phyloP scores from a whole-genome alignment of 2,113 vertebrate species.

The Collichthys lucidus region DNA sequence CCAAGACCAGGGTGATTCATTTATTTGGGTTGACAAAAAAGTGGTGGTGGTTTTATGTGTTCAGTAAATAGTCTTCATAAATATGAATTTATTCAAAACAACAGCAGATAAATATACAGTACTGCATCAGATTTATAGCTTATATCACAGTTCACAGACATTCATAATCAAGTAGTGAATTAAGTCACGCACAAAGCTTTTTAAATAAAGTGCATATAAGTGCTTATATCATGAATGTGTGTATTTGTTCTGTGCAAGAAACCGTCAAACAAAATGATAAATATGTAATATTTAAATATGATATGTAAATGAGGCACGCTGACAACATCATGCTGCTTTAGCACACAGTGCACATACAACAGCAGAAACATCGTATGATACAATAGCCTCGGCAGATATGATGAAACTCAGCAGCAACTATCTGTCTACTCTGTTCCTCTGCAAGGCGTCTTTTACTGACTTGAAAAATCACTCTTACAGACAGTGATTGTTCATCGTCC shows the following conservation, averaged over 20 bases:
- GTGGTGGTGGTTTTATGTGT: rapidly evolving
- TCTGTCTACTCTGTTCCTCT: background rate
- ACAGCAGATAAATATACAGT: background rate
- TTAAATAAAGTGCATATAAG: constrained; percentile 38
- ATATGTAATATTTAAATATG: no score
- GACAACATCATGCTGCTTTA: constrained; percentile 2
- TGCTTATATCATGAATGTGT: background rate
- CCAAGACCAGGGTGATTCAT: background rate
- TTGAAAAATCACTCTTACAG: background rate
- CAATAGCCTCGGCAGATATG: no score
- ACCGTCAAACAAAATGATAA: background rate
- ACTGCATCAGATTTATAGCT: background rate
- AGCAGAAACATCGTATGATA: background rate
- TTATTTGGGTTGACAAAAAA: background rate
- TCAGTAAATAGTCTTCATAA: background rate
- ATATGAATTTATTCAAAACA: constrained; percentile 37
- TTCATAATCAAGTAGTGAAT: background rate
- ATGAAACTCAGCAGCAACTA: background rate
- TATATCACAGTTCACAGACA: background rate
- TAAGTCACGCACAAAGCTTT: background rate
- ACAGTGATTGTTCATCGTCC: background rate
- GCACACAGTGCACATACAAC: background rate
- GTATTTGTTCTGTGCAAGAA: constrained; percentile 3
- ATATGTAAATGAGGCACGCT: background rate
- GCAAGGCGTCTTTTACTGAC: background rate